phyloP scores from a whole-genome alignment of 2,113 vertebrate species.

The Greenwoodochromis staneri region DNA sequence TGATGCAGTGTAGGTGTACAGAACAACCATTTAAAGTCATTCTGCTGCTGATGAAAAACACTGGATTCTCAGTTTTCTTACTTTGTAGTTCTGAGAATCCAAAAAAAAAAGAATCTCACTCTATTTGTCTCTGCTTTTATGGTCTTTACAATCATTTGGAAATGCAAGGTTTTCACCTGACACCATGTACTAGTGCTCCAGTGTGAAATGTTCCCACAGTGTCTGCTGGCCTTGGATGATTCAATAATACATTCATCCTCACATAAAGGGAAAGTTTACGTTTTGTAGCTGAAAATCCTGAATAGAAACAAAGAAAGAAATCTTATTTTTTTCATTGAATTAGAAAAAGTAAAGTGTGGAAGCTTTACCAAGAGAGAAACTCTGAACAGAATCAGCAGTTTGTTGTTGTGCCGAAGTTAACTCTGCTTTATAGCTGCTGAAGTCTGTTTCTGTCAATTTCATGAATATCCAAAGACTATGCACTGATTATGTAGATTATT shows the following conservation, averaged over 20 bases:
- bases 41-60: neutral
- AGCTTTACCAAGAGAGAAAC: neutral
- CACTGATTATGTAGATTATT: neutral
- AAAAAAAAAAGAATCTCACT: neutral
- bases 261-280: neutral
- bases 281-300: neutral
- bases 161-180: neutral
- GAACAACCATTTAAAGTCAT: neutral
- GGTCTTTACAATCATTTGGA: neutral
- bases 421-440: neutral
- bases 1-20: neutral
- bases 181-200: neutral
- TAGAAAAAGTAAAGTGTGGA: neutral
- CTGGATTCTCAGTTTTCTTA: neutral
- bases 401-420: neutral
- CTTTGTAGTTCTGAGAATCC: neutral
- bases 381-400: neutral
- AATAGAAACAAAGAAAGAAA: neutral
- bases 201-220: neutral
- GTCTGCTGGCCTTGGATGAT: neutral
- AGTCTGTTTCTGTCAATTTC: neutral
- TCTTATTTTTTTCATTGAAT: neutral
- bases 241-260: neutral
- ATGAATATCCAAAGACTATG: neutral
- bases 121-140: neutral